These are phyloP conservation scores for Catharus minimus DNA, from an alignment of 2,113 vertebrate species.

Conservation along the genomic window DNA sequence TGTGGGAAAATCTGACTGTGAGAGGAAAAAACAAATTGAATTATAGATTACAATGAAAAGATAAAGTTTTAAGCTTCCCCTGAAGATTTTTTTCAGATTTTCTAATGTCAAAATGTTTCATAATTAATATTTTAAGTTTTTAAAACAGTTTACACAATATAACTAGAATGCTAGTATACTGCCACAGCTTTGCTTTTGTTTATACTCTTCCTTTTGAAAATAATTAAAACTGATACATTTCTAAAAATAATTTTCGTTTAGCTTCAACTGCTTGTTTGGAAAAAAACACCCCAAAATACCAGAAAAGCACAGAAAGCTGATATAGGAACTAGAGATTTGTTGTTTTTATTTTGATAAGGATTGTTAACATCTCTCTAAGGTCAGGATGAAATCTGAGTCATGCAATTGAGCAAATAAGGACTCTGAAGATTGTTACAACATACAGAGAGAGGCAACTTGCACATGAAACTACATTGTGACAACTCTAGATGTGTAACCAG, in stretches of 20 bases:
- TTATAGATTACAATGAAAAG: constrained; percentile 43
- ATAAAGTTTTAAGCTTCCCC: neutral
- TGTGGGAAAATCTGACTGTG: neutral
- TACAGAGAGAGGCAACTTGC: neutral
- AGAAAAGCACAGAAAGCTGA: neutral
- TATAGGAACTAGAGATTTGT: neutral
- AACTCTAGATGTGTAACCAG: neutral
- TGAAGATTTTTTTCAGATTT: neutral
- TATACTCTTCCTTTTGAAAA: neutral
- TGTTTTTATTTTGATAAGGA: neutral
- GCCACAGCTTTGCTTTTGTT: neutral
- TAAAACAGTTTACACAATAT: neutral
- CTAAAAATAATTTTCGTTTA: neutral
- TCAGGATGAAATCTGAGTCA: neutral
- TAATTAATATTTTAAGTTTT: neutral
- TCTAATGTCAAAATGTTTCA: neutral
- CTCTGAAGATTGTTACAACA: neutral
- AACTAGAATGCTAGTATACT: neutral
- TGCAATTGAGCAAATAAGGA: neutral
- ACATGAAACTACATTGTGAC: neutral
- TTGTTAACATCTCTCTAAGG: neutral
- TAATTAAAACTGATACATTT: neutral
- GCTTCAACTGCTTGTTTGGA: neutral
- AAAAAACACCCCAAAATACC: neutral
- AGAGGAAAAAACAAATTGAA: constrained; percentile 29